Evolutionary conservation across 2,113 vertebrate genomes (phyloP).

Genomic region (Jacana jacana): DNA sequence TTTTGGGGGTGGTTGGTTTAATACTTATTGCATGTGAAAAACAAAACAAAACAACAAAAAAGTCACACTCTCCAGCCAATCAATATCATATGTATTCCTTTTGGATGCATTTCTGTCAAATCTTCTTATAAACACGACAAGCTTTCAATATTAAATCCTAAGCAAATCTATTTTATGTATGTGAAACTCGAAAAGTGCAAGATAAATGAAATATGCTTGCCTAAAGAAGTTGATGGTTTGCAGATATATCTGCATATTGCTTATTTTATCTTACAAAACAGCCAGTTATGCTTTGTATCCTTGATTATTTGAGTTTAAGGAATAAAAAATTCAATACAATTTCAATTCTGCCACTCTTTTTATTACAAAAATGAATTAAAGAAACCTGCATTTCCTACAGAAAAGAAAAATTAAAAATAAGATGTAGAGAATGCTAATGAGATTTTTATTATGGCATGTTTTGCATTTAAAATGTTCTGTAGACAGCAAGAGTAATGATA

Average conservation of each 20-base stretch:
- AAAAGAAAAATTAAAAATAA: background rate
- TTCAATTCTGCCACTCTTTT: background rate
- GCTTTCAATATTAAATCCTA: background rate
- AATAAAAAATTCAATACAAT: background rate
- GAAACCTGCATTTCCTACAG: background rate
- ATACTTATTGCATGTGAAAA: background rate
- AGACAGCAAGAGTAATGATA: background rate
- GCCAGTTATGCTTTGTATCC: background rate
- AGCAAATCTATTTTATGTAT: constrained; percentile 16
- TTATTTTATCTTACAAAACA: background rate
- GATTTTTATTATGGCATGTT: background rate
- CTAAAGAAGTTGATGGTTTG: background rate
- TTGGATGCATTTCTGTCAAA: constrained; percentile 11
- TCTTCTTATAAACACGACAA: background rate
- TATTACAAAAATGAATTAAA: background rate
- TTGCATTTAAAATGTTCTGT: background rate
- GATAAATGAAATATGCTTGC: constrained; percentile 9
- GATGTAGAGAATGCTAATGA: background rate
- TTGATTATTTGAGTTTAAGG: background rate
- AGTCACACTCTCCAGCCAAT: background rate
- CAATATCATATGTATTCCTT: background rate
- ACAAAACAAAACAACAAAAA: background rate
- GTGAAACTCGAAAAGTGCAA: constrained; percentile 27
- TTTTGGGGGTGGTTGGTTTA: background rate
- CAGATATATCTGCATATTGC: background rate